Evolutionary conservation across 2,113 vertebrate genomes (phyloP).

Genomic region (Bostrychus sinensis): DNA sequence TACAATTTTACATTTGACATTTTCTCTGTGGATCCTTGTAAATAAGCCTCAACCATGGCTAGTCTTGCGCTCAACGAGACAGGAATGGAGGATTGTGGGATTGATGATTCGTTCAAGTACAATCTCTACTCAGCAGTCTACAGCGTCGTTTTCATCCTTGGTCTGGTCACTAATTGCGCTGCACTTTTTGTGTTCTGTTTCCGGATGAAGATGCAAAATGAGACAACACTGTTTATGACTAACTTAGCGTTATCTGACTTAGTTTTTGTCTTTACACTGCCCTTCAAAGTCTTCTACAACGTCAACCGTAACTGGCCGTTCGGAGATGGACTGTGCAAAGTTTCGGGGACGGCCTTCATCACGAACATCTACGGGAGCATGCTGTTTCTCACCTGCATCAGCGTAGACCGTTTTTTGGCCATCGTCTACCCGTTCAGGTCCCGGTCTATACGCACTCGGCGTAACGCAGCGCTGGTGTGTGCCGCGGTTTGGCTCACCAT

Average conservation of each 20-base stretch:
- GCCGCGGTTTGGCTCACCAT: slow-evolving; percentile 93
- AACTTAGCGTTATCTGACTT: slow-evolving; percentile 94
- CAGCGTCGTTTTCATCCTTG: slow-evolving; percentile 93
- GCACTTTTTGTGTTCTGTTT: slow-evolving; percentile 97
- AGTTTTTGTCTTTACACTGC: slow-evolving; percentile 94
- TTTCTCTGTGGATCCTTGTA: background rate
- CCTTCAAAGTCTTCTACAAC: slow-evolving; percentile 98
- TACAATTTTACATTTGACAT: slow-evolving; percentile 11
- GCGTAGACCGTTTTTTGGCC: slow-evolving; percentile 94
- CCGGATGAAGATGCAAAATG: slow-evolving; percentile 92
- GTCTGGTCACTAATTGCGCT: slow-evolving; percentile 94
- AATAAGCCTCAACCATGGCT: slow-evolving; percentile 65
- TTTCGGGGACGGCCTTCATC: slow-evolving; percentile 95
- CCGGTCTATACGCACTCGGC: slow-evolving; percentile 88
- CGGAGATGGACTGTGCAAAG: slow-evolving; percentile 93
- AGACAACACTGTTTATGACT: slow-evolving; percentile 97
- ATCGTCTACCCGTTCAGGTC: slow-evolving; percentile 96
- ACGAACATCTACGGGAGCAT: slow-evolving; percentile 99
- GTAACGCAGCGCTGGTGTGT: slow-evolving; percentile 90
- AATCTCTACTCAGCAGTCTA: slow-evolving; percentile 95
- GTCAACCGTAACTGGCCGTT: slow-evolving; percentile 97
- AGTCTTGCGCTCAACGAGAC: slow-evolving; percentile 81
- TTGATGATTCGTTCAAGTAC: slow-evolving; percentile 98
- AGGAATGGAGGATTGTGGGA: slow-evolving; percentile 88
- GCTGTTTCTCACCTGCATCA: slow-evolving; percentile 98